Conservation (phyloP, 2,797 vertebrate species). For the Urocyon cinereoargenteus region DNA sequence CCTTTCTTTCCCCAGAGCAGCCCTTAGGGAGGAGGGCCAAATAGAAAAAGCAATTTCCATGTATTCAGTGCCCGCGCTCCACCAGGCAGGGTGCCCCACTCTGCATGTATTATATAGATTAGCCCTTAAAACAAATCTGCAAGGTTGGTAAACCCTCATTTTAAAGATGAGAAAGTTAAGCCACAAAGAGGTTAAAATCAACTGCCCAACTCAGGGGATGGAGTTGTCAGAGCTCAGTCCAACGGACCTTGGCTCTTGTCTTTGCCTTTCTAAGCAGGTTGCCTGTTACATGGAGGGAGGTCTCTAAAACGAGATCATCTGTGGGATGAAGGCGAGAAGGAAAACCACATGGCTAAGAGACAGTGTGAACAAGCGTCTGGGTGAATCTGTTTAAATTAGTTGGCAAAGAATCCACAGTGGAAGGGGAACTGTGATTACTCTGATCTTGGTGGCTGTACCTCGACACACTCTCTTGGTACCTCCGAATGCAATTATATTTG, state of each 20-base stretch:
- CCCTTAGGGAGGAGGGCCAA: background rate
- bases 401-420: background rate
- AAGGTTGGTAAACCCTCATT: background rate
- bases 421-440: background rate
- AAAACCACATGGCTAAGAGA: background rate
- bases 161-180: background rate
- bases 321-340: background rate
- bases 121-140: background rate
- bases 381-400: background rate
- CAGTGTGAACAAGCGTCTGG: background rate
- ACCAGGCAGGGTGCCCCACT: background rate
- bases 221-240: background rate
- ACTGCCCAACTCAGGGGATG: background rate
- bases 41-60: background rate
- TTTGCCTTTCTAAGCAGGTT: background rate
- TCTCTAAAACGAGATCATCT: background rate
- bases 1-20: background rate
- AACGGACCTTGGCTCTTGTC: background rate
- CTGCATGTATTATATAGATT: background rate
- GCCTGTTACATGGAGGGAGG: background rate
- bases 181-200: constrained; percentile 4
- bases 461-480: background rate
- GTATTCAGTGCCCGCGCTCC: background rate
- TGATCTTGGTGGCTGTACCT: background rate
- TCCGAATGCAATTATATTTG: background rate